phyloP scores from a whole-genome alignment of 53 echinoderm and acorn worm species.

The Holothuria scabra region DNA sequence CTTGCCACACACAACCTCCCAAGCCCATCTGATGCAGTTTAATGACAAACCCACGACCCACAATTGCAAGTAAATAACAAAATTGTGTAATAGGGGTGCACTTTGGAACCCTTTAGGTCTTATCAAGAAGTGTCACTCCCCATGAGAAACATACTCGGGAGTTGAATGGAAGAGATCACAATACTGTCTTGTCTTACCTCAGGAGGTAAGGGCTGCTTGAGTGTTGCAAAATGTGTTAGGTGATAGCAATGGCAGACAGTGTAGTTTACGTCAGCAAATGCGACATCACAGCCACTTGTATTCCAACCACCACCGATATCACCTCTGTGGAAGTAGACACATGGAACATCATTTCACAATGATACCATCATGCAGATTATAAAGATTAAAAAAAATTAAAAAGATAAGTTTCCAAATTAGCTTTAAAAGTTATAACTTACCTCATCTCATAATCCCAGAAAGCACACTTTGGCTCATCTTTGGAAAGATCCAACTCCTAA shows the following conservation, averaged over 20 bases:
- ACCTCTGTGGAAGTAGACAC: conserved; percentile 46
- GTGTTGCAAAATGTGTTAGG: conserved; percentile 75
- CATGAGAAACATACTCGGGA: no score
- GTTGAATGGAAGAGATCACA: no score
- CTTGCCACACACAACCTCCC: no score
- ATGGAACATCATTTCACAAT: background rate
- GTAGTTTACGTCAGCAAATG: conserved; percentile 55
- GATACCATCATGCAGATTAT: background rate
- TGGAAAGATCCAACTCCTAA: conserved; percentile 3
- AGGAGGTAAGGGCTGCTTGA: conserved; percentile 62
- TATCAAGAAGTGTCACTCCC: no score
- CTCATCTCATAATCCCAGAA: conserved; percentile 81
- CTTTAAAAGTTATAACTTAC: conserved; percentile 56
- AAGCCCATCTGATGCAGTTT: no score
- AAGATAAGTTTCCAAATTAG: no score
- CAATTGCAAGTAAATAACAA: no score
- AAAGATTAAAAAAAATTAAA: no score
- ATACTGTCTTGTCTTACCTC: no score
- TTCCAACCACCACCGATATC: conserved; percentile 84
- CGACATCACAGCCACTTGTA: conserved; percentile 67
- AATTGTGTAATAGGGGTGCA: no score
- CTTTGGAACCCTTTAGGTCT: no score
- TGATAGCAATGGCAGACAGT: conserved; percentile 83
- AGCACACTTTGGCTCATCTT: conserved; percentile 70
- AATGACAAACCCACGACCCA: no score